Conservation (phyloP, 2,888 invertebrate species). For the Meteorus cinctellus region DNA sequence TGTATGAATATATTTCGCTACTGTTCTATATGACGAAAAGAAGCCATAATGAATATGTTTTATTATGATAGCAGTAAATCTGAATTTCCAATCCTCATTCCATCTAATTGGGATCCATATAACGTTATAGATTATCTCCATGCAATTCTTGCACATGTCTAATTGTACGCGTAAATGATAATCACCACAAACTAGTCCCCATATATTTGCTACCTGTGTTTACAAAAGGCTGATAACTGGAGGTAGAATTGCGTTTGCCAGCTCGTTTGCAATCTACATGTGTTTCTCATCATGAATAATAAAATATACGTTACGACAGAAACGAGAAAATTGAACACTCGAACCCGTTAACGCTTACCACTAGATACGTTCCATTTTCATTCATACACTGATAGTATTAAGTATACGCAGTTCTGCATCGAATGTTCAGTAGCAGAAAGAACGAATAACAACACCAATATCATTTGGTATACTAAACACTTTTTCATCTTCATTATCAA, state of each 20-base stretch:
- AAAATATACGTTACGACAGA: background rate
- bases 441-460: no score
- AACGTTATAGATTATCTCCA: background rate
- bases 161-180: slow-evolving; percentile 35
- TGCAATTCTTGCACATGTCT: background rate
- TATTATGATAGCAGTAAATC: no score
- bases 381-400: background rate
- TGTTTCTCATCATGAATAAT: slow-evolving; percentile 27
- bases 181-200: slow-evolving; percentile 22
- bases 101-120: no score
- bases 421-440: no score
- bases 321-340: background rate
- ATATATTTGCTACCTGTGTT: slow-evolving; percentile 41
- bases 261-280: background rate
- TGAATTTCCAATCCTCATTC: no score
- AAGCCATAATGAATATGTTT: background rate
- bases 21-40: background rate
- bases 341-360: background rate
- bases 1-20: background rate
- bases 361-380: background rate
- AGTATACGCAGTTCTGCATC: no score
- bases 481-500: no score
- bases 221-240: slow-evolving; percentile 41
- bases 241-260: slow-evolving; percentile 19
- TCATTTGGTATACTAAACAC: no score